These are phyloP conservation scores for Diarsia rubi DNA, from an alignment of 2,888 invertebrate genomes.

Conservation along the genomic window DNA sequence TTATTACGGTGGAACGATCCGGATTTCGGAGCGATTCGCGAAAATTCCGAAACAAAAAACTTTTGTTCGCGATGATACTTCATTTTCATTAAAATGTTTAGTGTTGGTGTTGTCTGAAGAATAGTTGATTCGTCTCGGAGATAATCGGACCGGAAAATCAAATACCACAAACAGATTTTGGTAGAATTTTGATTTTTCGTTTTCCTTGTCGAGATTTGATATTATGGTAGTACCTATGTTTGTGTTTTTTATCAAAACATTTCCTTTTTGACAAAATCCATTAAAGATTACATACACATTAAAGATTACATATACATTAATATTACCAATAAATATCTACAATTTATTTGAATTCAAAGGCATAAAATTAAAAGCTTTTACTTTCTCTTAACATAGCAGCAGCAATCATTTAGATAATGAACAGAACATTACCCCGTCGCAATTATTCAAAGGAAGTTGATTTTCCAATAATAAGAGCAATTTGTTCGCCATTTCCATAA, in stretches of 20 bases:
- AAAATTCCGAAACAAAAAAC: constrained; percentile 47
- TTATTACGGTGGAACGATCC: constrained; percentile 20
- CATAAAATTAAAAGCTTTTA: constrained; percentile 21
- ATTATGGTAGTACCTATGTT: background rate
- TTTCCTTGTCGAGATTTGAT: background rate
- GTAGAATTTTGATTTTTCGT: background rate
- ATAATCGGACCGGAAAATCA: background rate
- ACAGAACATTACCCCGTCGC: constrained; percentile 36
- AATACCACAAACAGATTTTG: background rate
- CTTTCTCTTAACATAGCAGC: constrained; percentile 20
- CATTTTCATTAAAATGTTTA: constrained; percentile 9
- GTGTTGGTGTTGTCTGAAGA: constrained; percentile 9
- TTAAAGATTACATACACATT: too few relatives aligned
- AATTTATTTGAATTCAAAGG: background rate
- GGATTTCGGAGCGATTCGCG: constrained; percentile 23
- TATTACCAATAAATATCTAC: background rate
- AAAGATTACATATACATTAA: too few relatives aligned
- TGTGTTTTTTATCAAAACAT: background rate
- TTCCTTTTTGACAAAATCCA: background rate
- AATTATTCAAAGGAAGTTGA: constrained; percentile 54
- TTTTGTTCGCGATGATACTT: constrained; percentile 46
- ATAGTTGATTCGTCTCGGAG: constrained; percentile 14
- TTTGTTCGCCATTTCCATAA: constrained; percentile 35
- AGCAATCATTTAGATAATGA: constrained; percentile 44
- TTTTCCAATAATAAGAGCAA: constrained; percentile 57